Evolutionary conservation across 2,797 vertebrate species (phyloP).

Genomic region (Sebastes miniatus): DNA sequence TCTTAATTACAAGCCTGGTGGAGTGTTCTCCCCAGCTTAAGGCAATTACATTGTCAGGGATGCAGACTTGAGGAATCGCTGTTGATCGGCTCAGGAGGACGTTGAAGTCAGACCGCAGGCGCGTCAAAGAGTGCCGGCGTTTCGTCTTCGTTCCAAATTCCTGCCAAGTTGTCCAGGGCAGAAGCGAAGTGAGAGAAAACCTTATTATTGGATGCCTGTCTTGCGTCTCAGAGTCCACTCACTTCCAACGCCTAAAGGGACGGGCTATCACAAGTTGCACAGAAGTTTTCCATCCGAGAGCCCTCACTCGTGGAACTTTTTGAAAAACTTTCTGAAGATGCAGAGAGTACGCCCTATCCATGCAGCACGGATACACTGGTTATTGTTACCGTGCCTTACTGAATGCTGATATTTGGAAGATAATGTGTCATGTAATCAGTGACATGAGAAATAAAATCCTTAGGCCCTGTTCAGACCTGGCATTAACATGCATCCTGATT

Average conservation of each 20-base stretch:
- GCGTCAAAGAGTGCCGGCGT: constrained; percentile 42
- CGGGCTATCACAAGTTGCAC: constrained; percentile 48
- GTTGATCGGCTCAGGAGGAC: constrained; percentile 62
- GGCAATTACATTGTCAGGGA: constrained; percentile 73
- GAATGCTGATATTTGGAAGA: not conserved
- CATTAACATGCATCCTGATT: rapidly evolving
- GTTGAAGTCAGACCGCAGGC: constrained; percentile 62
- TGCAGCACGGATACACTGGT: not conserved
- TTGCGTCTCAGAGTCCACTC: constrained; percentile 48
- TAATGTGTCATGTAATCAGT: not conserved
- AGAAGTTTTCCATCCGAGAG: constrained; percentile 50
- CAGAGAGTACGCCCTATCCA: not conserved
- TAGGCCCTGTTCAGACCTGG: too few species aligned
- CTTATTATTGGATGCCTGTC: constrained; percentile 63
- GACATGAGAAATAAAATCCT: not conserved
- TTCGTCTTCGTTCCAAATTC: constrained; percentile 63
- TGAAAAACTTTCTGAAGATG: constrained; percentile 25
- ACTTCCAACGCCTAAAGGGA: constrained; percentile 64
- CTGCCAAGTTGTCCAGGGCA: constrained; percentile 71
- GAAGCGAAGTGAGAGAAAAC: constrained; percentile 35
- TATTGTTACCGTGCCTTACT: not conserved
- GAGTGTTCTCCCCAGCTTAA: not conserved
- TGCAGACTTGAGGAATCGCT: constrained; percentile 45
- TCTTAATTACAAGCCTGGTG: constrained; percentile 80
- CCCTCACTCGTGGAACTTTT: constrained; percentile 44